Conservation (phyloP, 2,888 invertebrate genomes). For the Vanessa cardui region DNA sequence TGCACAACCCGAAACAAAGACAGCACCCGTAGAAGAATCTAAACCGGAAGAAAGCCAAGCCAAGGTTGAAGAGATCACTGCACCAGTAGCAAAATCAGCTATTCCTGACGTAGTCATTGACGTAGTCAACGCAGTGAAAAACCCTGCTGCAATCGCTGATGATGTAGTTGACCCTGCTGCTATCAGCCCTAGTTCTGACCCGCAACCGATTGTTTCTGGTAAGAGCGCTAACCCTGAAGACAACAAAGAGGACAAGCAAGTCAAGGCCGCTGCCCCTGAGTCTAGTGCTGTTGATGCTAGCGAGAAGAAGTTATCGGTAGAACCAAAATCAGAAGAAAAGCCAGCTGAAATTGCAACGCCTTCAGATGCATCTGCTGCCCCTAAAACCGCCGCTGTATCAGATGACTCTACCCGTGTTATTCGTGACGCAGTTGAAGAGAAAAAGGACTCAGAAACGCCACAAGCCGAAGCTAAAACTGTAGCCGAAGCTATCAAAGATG, state of each 20-base stretch:
- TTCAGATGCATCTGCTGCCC: slow-evolving; percentile 29
- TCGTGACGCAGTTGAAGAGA: slow-evolving; percentile 67
- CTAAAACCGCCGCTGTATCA: slow-evolving; percentile 41
- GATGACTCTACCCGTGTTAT: slow-evolving; percentile 64
- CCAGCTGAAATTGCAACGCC: slow-evolving; percentile 37
- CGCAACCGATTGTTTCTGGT: slow-evolving; percentile 58
- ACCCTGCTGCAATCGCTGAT: slow-evolving; percentile 64
- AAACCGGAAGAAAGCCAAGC: slow-evolving; percentile 52
- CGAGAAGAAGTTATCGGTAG: slow-evolving; percentile 44
- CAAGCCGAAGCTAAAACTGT: slow-evolving; percentile 43
- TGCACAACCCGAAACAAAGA: slow-evolving; percentile 46
- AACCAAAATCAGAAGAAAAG: slow-evolving; percentile 45
- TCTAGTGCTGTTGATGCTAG: slow-evolving; percentile 31
- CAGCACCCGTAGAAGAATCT: slow-evolving; percentile 47
- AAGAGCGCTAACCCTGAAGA: slow-evolving; percentile 67
- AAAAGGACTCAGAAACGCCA: slow-evolving; percentile 46
- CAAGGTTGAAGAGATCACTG: slow-evolving; percentile 59
- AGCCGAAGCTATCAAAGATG: slow-evolving; percentile 38
- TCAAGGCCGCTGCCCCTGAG: slow-evolving; percentile 42
- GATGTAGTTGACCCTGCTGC: slow-evolving; percentile 59
- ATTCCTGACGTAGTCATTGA: slow-evolving; percentile 57
- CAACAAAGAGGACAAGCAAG: slow-evolving; percentile 62
- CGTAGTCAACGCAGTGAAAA: slow-evolving; percentile 61
- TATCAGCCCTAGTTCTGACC: slow-evolving; percentile 56
- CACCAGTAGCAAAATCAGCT: slow-evolving; percentile 54